Conservation (phyloP, 2,797 vertebrate species). For the Thripadectes ignobilis region DNA sequence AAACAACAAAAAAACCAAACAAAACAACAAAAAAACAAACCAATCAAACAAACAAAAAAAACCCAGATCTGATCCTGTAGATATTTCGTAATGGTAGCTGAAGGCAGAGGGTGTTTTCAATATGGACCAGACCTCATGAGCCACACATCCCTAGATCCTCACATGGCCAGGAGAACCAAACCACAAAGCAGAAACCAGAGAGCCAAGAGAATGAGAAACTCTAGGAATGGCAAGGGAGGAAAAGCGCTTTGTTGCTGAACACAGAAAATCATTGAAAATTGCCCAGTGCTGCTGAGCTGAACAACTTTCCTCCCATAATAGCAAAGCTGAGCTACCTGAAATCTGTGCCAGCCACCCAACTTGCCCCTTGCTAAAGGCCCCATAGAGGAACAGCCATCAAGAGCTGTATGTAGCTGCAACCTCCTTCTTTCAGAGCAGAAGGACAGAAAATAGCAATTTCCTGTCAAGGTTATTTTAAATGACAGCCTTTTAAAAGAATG, state of each 20-base stretch:
- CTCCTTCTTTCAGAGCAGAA: not conserved
- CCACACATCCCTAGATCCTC: not conserved
- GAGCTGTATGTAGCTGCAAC: not conserved
- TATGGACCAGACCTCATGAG: not conserved
- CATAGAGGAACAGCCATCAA: not conserved
- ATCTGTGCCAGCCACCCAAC: accelerated
- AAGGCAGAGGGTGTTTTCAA: not conserved
- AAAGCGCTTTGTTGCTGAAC: not conserved
- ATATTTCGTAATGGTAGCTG: not conserved
- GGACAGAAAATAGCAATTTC: not conserved
- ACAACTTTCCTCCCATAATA: not conserved
- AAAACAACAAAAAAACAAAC: no score
- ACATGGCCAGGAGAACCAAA: not conserved
- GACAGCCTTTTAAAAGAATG: not conserved
- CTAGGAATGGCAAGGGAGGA: not conserved
- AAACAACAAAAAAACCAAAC: no score
- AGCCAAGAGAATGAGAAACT: not conserved
- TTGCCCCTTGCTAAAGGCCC: not conserved
- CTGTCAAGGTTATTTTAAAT: not conserved
- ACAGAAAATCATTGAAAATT: not conserved
- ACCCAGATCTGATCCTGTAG: not conserved
- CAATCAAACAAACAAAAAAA: no score
- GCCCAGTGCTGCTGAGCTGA: not conserved
- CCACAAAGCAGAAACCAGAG: not conserved
- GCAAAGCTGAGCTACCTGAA: accelerated